Base-by-base conservation (phyloP, 2,888 invertebrate genomes). In the Torymus texanus region DNA sequence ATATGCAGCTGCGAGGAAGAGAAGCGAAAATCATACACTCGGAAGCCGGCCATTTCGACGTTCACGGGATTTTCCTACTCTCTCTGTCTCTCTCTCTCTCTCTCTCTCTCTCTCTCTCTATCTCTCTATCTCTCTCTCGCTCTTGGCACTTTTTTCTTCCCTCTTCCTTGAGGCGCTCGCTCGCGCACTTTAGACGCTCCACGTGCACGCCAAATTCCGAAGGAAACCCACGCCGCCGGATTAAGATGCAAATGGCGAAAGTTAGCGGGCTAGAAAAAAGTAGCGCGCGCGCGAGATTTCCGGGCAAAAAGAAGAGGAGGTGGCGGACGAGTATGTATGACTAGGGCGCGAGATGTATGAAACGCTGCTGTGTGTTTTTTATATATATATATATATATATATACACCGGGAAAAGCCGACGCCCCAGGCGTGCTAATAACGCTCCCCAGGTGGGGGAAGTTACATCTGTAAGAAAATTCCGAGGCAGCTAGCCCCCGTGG, bases 211-310 rank as follows among this genome's bases (percentile, higher is more conserved):
- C 71, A 72, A 78, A 72, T 73, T 72, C 51, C 29, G 72, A 78
- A 18, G 18, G n/a, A 1, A 24, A 29, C 4, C n/a, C 8, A 41
- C 58, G 56, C 56, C 74, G 3, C 14, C 14, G 68, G 63, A 76
- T 80, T 77, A 80, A 77, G 68, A 80, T 80, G 77, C 80, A 80
- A 80, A 80, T 78, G 68, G 67, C 50, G 1, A 67, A 75, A 78
- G 75, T 79, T 75, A 50, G 67, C 18, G 55, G 59, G 13, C 18
- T 50, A 63, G 70, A 66, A 78, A 78, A 67, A 63, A 13, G 16
- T 18, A 18, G 29, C 29, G 72, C 21, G 4, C 29, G 72, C 21
- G 41, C 1, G 50, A 56, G 56, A 53, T 55, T 63, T 63, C 11
- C 16, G 63, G 41, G 10, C 12, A 12, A 66, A 74, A 74, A 21